Evolutionary conservation across 53 echinoderm and acorn worm genomes (phyloP).

Genomic region (Stichopus horrens): DNA sequence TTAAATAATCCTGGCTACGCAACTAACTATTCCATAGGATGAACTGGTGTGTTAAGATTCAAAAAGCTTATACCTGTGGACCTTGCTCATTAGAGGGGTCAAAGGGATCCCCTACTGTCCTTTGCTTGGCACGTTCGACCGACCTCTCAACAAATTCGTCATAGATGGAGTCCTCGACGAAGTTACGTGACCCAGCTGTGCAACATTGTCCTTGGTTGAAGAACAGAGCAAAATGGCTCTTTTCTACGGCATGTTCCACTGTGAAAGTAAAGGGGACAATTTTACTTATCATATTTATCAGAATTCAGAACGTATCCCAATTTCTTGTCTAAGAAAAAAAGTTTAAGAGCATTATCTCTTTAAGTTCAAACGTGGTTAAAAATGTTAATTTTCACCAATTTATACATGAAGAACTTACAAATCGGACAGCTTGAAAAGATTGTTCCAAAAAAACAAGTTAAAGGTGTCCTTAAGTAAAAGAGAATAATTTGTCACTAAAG

Average conservation of each 20-base stretch:
- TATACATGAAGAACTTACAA: too few species aligned
- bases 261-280: not conserved
- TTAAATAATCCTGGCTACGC: too few species aligned
- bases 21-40: too few species aligned
- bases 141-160: constrained; percentile 92
- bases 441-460: too few species aligned
- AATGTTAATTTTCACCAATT: too few species aligned
- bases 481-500: too few species aligned
- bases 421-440: too few species aligned
- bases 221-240: constrained; percentile 82
- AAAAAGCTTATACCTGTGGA: constrained; percentile 94
- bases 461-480: too few species aligned
- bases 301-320: not conserved
- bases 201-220: constrained; percentile 94
- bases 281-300: not conserved
- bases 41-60: constrained; percentile 4
- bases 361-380: too few species aligned
- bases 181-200: constrained; percentile 87
- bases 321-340: too few species aligned
- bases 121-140: constrained; percentile 69
- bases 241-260: constrained; percentile 85
- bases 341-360: too few species aligned
- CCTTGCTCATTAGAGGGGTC: constrained; percentile 68
- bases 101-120: constrained; percentile 81
- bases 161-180: constrained; percentile 86